Evolutionary conservation across 2,113 vertebrate species (phyloP).

Genomic region (Odocoileus hemionus): DNA sequence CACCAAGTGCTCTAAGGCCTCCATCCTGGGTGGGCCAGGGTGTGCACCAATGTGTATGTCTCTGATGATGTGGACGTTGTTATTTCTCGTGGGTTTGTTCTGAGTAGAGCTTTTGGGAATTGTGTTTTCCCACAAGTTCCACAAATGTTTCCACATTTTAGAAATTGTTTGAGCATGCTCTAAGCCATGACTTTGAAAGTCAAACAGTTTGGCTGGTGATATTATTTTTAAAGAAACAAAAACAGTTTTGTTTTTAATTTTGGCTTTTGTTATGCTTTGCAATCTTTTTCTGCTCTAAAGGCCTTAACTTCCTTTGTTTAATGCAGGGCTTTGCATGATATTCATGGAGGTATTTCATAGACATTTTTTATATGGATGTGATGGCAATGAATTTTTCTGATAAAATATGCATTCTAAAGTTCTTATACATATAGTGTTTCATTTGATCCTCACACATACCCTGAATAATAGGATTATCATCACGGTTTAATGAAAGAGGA

Average conservation of each 20-base stretch:
- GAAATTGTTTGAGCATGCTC: slow-evolving; percentile 55
- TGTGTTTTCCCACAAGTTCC: slow-evolving; percentile 64
- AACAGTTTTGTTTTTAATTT: slow-evolving; percentile 60
- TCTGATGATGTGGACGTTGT: neutral
- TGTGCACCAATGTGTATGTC: neutral
- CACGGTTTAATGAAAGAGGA: neutral
- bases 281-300: neutral
- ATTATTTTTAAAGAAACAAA: slow-evolving; percentile 66
- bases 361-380: slow-evolving; percentile 1
- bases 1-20: neutral
- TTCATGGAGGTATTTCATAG: neutral
- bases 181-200: slow-evolving; percentile 60
- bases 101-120: slow-evolving; percentile 56
- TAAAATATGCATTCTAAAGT: slow-evolving; percentile 11
- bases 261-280: slow-evolving; percentile 52
- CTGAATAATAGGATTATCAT: neutral
- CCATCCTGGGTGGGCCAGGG: slow-evolving; percentile 38
- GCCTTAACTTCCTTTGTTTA: slow-evolving; percentile 14
- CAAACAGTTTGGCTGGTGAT: slow-evolving; percentile 52
- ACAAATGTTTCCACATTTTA: slow-evolving; percentile 65
- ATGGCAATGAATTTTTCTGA: neutral
- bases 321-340: neutral
- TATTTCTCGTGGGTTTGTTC: slow-evolving; percentile 43
- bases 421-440: slow-evolving; percentile 12
- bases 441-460: neutral